Conservation (phyloP, 2,797 vertebrate species). For the Anguilla anguilla region DNA sequence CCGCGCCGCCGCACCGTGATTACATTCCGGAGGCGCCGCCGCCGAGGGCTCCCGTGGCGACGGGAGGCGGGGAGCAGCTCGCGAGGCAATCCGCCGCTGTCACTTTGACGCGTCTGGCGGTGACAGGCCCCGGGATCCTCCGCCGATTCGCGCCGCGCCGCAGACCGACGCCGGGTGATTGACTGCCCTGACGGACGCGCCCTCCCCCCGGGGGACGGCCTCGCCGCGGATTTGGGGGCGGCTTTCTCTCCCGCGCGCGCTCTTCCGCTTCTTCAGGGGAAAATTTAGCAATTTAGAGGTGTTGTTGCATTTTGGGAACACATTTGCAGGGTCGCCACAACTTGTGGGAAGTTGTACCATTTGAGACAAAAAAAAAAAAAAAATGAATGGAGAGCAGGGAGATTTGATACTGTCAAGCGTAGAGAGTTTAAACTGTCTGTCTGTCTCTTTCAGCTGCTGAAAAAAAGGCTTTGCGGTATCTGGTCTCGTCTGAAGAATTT, state of each 20-base stretch:
- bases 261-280: background rate
- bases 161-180: constrained; percentile 42
- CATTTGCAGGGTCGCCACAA: constrained; percentile 16
- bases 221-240: constrained; percentile 22
- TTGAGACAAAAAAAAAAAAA: background rate
- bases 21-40: constrained; percentile 37
- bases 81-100: constrained; percentile 19
- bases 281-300: constrained; percentile 6
- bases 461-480: background rate
- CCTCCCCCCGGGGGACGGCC: constrained; percentile 17
- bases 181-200: constrained; percentile 44
- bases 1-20: constrained; percentile 27
- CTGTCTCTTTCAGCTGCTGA: background rate
- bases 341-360: constrained; percentile 9
- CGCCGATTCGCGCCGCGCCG: background rate
- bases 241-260: background rate
- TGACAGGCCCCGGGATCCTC: constrained; percentile 35
- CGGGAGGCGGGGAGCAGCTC: background rate
- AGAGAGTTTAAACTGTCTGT: background rate
- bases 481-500: background rate
- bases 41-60: background rate
- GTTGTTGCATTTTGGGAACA: constrained; percentile 9
- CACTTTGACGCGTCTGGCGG: constrained; percentile 21
- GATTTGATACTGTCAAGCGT: background rate
- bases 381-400: background rate